phyloP scores from a whole-genome alignment of 2,797 vertebrate species.

The Hypotaenidia okinawae region DNA sequence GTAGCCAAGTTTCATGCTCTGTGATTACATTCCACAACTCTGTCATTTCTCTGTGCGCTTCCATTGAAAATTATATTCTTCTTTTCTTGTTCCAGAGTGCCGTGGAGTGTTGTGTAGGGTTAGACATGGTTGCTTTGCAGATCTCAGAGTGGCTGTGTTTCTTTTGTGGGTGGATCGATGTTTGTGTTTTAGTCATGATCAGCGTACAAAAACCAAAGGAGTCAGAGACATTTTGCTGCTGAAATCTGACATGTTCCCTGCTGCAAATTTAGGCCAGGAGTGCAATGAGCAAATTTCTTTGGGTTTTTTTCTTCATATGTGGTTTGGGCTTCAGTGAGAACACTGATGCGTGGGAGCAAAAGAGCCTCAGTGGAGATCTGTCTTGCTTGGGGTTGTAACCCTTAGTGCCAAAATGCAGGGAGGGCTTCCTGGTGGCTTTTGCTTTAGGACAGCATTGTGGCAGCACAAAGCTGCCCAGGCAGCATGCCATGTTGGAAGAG shows the following conservation, averaged over 20 bases:
- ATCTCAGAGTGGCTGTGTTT: neutral
- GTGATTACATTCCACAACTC: conserved; percentile 1
- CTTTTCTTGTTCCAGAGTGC: neutral
- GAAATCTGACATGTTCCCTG: neutral
- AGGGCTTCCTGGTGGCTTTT: neutral
- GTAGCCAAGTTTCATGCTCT: neutral
- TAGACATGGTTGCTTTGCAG: neutral
- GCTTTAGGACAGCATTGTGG: neutral
- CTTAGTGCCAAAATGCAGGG: neutral
- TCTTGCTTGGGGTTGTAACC: neutral
- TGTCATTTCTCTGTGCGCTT: neutral
- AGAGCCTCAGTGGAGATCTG: neutral
- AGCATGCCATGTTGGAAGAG: fast-evolving
- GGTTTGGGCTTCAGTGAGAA: neutral
- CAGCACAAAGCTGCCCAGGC: neutral
- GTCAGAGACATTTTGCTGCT: neutral
- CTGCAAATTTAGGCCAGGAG: neutral
- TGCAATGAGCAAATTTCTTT: neutral
- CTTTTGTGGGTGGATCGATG: neutral
- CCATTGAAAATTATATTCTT: neutral
- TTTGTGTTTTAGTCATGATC: neutral
- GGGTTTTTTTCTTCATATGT: fast-evolving
- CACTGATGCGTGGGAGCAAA: fast-evolving
- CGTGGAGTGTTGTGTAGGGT: neutral
- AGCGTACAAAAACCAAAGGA: neutral